A percentile compares a stretch with the other conserved stretches of the same genome.
phyloP scores from a whole-genome alignment of 2,888 invertebrate species.

The Quadriops clusia region DNA sequence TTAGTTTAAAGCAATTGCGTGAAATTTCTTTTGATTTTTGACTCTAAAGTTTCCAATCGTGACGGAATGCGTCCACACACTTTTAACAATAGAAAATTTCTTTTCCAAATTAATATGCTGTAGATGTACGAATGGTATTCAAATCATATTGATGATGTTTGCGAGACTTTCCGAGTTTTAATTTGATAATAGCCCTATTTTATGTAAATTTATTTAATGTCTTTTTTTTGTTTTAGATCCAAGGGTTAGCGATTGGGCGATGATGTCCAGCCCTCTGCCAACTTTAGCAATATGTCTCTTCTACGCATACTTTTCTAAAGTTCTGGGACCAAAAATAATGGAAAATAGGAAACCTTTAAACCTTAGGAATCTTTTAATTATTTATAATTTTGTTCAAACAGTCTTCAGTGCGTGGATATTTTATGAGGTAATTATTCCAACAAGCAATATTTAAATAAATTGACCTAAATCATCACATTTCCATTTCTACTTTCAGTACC shows the following conservation, averaged over 20 bases:
- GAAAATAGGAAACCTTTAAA: slow-evolving; percentile 81
- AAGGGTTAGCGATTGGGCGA: slow-evolving; percentile 80
- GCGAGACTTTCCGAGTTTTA: slow-evolving; percentile 1
- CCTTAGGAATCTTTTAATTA: slow-evolving; percentile 64
- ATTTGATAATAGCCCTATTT: neutral
- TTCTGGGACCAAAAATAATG: slow-evolving; percentile 79
- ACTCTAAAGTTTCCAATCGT: too few species aligned
- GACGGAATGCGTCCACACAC: too few species aligned
- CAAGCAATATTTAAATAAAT: slow-evolving; percentile 6
- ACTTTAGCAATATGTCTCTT: slow-evolving; percentile 78
- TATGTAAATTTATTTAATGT: neutral
- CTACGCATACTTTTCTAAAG: slow-evolving; percentile 78
- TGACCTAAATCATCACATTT: slow-evolving; percentile 3
- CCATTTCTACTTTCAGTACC: slow-evolving; percentile 36
- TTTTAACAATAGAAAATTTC: too few species aligned
- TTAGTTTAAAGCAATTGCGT: too few species aligned
- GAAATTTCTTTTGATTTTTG: too few species aligned
- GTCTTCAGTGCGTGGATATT: slow-evolving; percentile 86
- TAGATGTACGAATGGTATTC: slow-evolving; percentile 1
- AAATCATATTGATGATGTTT: too few species aligned
- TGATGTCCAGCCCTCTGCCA: slow-evolving; percentile 91
- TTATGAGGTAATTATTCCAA: slow-evolving; percentile 47
- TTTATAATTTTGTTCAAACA: slow-evolving; percentile 85
- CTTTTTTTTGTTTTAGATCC: slow-evolving; percentile 54
- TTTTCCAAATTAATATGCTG: neutral